phyloP scores from a whole-genome alignment of 2,888 invertebrate species.

The Napeogenes sylphis region DNA sequence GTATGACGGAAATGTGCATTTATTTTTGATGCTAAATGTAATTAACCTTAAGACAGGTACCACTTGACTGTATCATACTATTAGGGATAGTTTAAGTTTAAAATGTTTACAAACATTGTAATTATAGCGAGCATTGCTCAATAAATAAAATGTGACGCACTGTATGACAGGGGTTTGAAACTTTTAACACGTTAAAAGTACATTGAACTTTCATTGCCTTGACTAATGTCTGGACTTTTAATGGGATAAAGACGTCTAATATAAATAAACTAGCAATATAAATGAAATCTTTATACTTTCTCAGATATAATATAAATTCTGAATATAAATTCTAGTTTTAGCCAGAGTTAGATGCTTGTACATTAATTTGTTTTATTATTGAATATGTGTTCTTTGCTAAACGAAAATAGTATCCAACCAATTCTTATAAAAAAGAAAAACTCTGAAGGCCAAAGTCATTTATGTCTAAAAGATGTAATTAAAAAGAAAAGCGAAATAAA shows the following conservation, averaged over 20 bases:
- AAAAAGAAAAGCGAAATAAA: too few species aligned
- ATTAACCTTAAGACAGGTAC: slow-evolving; percentile 13
- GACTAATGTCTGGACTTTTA: slow-evolving; percentile 7
- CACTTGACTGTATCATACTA: background rate
- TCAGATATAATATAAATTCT: background rate
- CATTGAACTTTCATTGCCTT: slow-evolving; percentile 3
- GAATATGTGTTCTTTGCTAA: too few species aligned
- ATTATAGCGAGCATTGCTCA: background rate
- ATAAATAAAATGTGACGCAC: slow-evolving; percentile 3
- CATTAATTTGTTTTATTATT: too few species aligned
- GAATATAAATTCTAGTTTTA: too few species aligned
- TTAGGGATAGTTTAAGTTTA: background rate
- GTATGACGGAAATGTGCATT: slow-evolving; percentile 12
- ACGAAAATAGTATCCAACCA: too few species aligned
- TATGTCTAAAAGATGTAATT: too few species aligned
- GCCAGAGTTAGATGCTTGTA: too few species aligned
- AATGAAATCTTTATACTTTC: background rate
- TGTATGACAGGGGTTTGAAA: background rate
- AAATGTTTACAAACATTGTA: slow-evolving; percentile 5
- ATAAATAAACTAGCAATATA: background rate
- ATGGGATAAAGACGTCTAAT: slow-evolving; percentile 3
- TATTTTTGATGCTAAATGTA: slow-evolving; percentile 11
- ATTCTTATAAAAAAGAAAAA: too few species aligned
- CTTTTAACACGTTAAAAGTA: background rate
- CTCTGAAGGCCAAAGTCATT: too few species aligned